phyloP scores from a whole-genome alignment of 1,140 invertebrate species.

The Drosophila bifasciata region DNA sequence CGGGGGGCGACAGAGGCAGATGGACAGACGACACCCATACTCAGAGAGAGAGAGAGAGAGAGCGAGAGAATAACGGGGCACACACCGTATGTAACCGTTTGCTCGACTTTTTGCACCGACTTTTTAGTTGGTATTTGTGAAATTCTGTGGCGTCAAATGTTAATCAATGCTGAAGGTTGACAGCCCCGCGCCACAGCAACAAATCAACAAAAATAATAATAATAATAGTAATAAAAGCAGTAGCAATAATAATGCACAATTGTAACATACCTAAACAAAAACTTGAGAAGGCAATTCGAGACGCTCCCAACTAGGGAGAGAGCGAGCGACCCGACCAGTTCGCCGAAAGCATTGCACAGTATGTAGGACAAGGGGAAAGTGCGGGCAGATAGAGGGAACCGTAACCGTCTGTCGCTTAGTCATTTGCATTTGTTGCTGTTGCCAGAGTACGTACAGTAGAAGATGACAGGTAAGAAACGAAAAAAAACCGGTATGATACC shows the following conservation, averaged over 20 bases:
- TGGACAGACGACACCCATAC: slow-evolving; percentile 11
- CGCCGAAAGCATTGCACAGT: slow-evolving; percentile 14
- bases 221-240: slow-evolving; percentile 47
- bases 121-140: slow-evolving; percentile 70
- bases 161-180: slow-evolving; percentile 79
- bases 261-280: slow-evolving; percentile 56
- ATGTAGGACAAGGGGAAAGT: neutral
- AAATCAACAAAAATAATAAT: slow-evolving; percentile 52
- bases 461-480: slow-evolving; percentile 25
- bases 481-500: neutral
- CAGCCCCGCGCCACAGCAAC: slow-evolving; percentile 31
- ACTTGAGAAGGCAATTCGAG: slow-evolving; percentile 56
- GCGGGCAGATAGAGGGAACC: slow-evolving; percentile 8
- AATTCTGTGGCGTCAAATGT: slow-evolving; percentile 82
- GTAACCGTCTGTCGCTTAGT: slow-evolving; percentile 58
- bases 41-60: neutral
- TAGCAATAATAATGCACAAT: slow-evolving; percentile 58
- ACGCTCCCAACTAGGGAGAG: slow-evolving; percentile 36
- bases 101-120: slow-evolving; percentile 50
- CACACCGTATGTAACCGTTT: slow-evolving; percentile 33
- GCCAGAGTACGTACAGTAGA: slow-evolving; percentile 12
- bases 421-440: slow-evolving; percentile 25
- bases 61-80: slow-evolving; percentile 11
- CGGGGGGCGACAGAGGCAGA: slow-evolving; percentile 23
- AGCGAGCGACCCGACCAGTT: slow-evolving; percentile 16